Conservation (phyloP, 2,888 invertebrate genomes). For the Oegoconia quadripuncta region DNA sequence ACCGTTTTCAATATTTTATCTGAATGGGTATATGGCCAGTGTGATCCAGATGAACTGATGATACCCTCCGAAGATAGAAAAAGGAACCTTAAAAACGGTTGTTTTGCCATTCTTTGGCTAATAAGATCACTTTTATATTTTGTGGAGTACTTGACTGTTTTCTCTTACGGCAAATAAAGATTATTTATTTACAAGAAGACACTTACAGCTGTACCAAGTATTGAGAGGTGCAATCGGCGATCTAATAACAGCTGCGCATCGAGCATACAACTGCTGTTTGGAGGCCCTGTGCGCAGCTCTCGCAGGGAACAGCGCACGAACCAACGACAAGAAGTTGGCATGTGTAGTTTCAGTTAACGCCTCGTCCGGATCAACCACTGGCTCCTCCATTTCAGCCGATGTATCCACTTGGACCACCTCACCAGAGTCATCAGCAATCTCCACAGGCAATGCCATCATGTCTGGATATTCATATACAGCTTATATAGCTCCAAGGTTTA, state of each 20-base stretch:
- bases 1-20: no score
- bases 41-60: no score
- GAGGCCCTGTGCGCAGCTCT: constrained; percentile 91
- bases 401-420: constrained; percentile 53
- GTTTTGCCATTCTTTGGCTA: no score
- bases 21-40: no score
- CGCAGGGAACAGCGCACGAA: constrained; percentile 92
- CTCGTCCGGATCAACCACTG: constrained; percentile 46
- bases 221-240: constrained; percentile 90
- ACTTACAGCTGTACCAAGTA: constrained; percentile 85
- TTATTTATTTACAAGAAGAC: not conserved
- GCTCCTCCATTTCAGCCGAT: constrained; percentile 29
- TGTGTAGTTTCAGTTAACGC: constrained; percentile 88
- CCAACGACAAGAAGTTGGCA: constrained; percentile 90
- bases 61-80: no score
- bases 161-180: no score
- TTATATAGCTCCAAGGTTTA: no score
- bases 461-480: no score
- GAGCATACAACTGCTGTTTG: constrained; percentile 85
- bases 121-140: no score
- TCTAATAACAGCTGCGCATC: constrained; percentile 85
- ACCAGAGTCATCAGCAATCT: constrained; percentile 81
- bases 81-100: no score
- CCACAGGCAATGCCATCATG: constrained; percentile 88
- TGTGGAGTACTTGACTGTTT: no score